phyloP scores from a whole-genome alignment of 2,888 invertebrate species.

The Dicycla oo region DNA sequence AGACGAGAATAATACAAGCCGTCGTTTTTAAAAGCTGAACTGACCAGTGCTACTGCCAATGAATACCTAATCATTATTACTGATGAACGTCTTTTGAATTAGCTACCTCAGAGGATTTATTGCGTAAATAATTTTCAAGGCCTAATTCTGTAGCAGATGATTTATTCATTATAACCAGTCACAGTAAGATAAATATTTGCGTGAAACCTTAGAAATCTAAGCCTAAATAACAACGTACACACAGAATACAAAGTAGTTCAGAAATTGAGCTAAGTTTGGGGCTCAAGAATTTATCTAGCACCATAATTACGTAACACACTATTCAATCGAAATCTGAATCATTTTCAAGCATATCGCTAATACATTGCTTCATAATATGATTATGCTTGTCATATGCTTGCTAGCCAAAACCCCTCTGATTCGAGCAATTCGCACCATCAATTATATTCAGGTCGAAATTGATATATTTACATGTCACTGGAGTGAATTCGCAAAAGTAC shows the following conservation, averaged over 20 bases:
- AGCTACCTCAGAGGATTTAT: constrained; percentile 11
- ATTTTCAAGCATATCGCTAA: too few species aligned
- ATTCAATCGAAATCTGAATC: too few species aligned
- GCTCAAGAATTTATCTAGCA: constrained; percentile 15
- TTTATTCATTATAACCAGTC: constrained; percentile 26
- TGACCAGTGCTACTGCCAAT: too few species aligned
- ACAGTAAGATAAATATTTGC: constrained; percentile 32
- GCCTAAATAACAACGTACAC: constrained; percentile 35
- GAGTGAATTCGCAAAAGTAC: too few species aligned
- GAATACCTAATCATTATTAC: neutral
- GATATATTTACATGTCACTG: too few species aligned
- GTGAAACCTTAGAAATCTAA: constrained; percentile 11
- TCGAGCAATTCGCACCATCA: too few species aligned
- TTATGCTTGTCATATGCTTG: too few species aligned
- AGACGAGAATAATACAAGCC: neutral
- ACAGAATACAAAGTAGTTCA: constrained; percentile 38
- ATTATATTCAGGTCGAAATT: too few species aligned
- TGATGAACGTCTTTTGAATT: neutral
- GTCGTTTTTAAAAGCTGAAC: neutral
- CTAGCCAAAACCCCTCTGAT: too few species aligned
- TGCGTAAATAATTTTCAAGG: constrained; percentile 14
- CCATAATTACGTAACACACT: too few species aligned
- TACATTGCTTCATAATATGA: too few species aligned
- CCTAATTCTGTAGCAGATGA: neutral
- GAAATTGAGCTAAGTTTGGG: constrained; percentile 24